Evolutionary conservation across 2,888 invertebrate genomes (phyloP).

Genomic region (Coremacera marginata): DNA sequence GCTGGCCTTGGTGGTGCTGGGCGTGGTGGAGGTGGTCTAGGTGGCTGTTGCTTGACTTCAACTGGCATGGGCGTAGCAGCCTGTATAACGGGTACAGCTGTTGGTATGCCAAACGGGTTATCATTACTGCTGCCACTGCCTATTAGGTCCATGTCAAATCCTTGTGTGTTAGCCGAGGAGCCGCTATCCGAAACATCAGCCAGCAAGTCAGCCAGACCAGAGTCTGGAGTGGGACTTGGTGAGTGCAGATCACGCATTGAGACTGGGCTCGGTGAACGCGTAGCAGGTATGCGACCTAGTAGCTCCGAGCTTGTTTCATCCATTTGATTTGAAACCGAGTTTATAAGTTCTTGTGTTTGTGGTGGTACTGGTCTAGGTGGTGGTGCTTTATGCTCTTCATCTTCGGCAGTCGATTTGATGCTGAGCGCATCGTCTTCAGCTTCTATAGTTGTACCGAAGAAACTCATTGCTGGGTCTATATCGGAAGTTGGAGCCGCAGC

Average conservation of each 20-base stretch:
- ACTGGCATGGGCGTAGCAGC: slow-evolving; percentile 71
- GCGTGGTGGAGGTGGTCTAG: slow-evolving; percentile 69
- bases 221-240: slow-evolving; percentile 85
- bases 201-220: slow-evolving; percentile 74
- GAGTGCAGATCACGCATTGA: slow-evolving; percentile 85
- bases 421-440: slow-evolving; percentile 66
- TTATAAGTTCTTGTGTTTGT: slow-evolving; percentile 86
- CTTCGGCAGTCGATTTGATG: slow-evolving; percentile 61
- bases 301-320: slow-evolving; percentile 89
- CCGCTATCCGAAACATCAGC: slow-evolving; percentile 73
- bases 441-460: slow-evolving; percentile 69
- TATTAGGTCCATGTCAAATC: slow-evolving; percentile 60
- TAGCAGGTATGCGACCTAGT: slow-evolving; percentile 85
- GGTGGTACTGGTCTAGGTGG: slow-evolving; percentile 74
- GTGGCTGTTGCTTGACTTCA: slow-evolving; percentile 70
- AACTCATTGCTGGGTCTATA: slow-evolving; percentile 69
- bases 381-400: slow-evolving; percentile 59
- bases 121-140: slow-evolving; percentile 56
- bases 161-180: slow-evolving; percentile 60
- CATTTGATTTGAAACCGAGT: slow-evolving; percentile 89
- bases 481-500: slow-evolving; percentile 48
- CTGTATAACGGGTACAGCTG: slow-evolving; percentile 66
- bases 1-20: slow-evolving; percentile 66
- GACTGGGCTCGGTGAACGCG: slow-evolving; percentile 88
- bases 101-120: slow-evolving; percentile 68